A percentile compares a stretch with the other conserved stretches of the same genome.
These are phyloP conservation scores for Brachionus rubens DNA, from an alignment of 1,140 invertebrate species.

Conservation along the genomic window DNA sequence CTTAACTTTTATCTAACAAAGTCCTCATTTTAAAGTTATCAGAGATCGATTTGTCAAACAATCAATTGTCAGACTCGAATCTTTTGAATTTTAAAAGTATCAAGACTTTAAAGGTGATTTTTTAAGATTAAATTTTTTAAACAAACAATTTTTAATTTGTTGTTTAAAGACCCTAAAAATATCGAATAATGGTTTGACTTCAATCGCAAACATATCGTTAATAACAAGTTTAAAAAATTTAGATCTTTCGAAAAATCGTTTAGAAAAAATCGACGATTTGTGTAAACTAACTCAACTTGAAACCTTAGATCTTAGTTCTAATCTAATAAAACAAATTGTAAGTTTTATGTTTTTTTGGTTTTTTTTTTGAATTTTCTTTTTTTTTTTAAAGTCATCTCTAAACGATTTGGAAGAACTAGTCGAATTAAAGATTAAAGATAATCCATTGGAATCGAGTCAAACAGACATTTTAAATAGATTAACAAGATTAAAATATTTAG, in stretches of 20 bases:
- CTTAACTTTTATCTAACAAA: background rate
- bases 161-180: conserved; percentile 6
- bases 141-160: background rate
- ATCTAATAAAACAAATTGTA: conserved; percentile 18
- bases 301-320: background rate
- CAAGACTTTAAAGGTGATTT: background rate
- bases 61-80: background rate
- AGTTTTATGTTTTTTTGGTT: background rate
- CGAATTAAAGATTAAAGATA: background rate
- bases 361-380: background rate
- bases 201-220: background rate
- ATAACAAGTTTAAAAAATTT: background rate
- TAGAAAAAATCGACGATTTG: background rate
- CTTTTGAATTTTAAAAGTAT: background rate
- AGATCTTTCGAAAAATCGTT: background rate
- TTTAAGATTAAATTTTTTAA: background rate
- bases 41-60: conserved; percentile 30
- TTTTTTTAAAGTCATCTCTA: background rate
- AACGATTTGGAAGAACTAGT: background rate
- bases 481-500: background rate
- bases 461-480: background rate
- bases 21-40: background rate
- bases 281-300: background rate
- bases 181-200: conserved; percentile 10
- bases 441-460: background rate